These are phyloP conservation scores for Drosophila saltans DNA, from an alignment of 1,140 invertebrate genomes.

Conservation along the genomic window DNA sequence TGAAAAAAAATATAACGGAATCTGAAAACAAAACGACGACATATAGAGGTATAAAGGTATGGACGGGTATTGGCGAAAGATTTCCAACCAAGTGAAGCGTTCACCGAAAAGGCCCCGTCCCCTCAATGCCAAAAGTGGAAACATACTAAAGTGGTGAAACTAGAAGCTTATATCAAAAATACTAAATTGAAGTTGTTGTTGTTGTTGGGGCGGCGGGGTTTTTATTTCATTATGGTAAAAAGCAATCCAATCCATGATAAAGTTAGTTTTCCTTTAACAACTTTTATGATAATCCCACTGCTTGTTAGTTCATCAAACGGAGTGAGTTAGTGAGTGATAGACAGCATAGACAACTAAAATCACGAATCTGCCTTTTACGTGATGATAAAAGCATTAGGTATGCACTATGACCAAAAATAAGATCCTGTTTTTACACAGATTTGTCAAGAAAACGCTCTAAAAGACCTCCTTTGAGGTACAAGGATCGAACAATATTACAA, in stretches of 20 bases:
- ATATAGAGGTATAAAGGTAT: constrained; percentile 35
- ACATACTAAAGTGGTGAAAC: background rate
- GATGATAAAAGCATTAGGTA: too few species aligned
- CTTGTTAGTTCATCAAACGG: too few species aligned
- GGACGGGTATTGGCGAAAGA: constrained; percentile 66
- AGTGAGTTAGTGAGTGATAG: too few species aligned
- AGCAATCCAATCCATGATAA: background rate
- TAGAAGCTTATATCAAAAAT: background rate
- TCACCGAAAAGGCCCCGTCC: constrained; percentile 8
- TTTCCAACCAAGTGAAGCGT: constrained; percentile 62
- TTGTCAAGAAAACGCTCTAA: too few species aligned
- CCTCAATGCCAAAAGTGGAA: constrained; percentile 1
- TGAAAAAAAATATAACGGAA: constrained; percentile 24
- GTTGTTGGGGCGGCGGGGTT: too few species aligned
- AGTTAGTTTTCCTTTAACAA: too few species aligned
- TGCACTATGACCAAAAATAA: too few species aligned
- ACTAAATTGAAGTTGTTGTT: background rate
- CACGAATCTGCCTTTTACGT: too few species aligned
- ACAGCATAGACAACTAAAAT: too few species aligned
- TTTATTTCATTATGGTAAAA: background rate
- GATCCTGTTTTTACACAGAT: too few species aligned
- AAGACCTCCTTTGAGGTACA: too few species aligned
- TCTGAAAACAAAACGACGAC: constrained; percentile 2
- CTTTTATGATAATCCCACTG: too few species aligned
- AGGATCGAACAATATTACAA: background rate